Evolutionary conservation across 2,797 vertebrate genomes (phyloP), one percentile per base, ranked within the genome.

Genomic region (Steatocranus sp.): DNA sequence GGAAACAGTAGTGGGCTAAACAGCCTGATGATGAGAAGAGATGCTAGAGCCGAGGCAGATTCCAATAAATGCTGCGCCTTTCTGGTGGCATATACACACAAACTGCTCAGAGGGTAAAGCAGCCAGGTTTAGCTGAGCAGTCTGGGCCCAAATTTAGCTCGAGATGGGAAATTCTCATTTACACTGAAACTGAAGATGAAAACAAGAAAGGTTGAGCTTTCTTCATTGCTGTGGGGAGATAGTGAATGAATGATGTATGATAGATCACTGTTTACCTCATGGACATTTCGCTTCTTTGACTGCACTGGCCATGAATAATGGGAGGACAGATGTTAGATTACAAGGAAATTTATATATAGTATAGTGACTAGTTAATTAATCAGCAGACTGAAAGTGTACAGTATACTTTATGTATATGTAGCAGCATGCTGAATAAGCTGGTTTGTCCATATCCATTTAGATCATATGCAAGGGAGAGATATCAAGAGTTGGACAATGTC

Each of bases 1-100:
- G 80, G 88, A 85, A 90, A 82, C 88, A 70, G 82, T 43, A n/a
- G 85, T 50, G 81, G 79, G 38, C 81, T 92, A 80, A 92, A 86
- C 46, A 68, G 80, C 41, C 73, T 70, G 38, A 81, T 85, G 84
- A 86, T 80, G 82, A 91, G 80, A 83, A 56, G 43, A 51, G 82
- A 83, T 70, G 80, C 78, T 81, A 83, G 74, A 75, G 79, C 81
- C 5, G 36, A 82, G 61, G 82, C 76, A 86, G 79, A 85, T 87
- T 85, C 83, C 86, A 84, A 70, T 75, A 34, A 83, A 87, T 87
- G 68, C 77, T 87, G 81, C 46, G 50, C 41, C 50, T 84, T 89
- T 87, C 76, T 91, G 83, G 88, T 83, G 79, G 30, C 7, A 2
- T 70, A 53, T 8, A 80, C 79, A 80, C 80, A 84, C 86, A 90